Evolutionary conservation across 2,113 vertebrate genomes (phyloP).

Genomic region (Spheniscus mendiculus): DNA sequence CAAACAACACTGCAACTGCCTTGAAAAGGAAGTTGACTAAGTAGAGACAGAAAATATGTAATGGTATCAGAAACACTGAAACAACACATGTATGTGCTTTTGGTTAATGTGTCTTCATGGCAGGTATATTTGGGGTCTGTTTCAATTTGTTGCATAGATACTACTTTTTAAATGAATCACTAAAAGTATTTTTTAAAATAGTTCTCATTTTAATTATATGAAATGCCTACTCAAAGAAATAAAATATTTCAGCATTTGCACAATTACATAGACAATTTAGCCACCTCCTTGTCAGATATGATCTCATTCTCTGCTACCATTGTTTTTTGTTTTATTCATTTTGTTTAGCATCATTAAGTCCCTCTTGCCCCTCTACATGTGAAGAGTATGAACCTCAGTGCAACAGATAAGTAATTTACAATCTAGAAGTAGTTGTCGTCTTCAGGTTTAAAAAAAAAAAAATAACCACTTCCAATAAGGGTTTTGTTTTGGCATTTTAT

Average conservation of each 20-base stretch:
- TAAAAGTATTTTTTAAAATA: not conserved
- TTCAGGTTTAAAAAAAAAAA: not conserved
- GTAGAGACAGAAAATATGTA: not conserved
- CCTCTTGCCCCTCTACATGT: not conserved
- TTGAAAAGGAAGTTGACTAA: not conserved
- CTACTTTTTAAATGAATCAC: not conserved
- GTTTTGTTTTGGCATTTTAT: not conserved
- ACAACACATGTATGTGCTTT: not conserved
- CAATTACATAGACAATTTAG: not conserved
- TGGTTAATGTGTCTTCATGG: not conserved
- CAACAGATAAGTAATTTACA: not conserved
- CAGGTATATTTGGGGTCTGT: not conserved
- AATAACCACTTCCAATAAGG: not conserved
- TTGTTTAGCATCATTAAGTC: not conserved
- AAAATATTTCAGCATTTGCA: not conserved
- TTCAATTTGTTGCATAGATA: not conserved
- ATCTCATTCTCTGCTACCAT: not conserved
- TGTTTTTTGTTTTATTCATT: not conserved
- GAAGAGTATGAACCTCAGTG: not conserved
- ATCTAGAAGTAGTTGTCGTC: accelerated
- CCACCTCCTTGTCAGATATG: not conserved
- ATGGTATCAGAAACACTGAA: not conserved
- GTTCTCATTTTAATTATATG: not conserved
- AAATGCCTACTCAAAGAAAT: not conserved
- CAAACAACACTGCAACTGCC: not conserved